phyloP scores from a whole-genome alignment of 2,797 vertebrate genomes.

The Botia kubotai region DNA sequence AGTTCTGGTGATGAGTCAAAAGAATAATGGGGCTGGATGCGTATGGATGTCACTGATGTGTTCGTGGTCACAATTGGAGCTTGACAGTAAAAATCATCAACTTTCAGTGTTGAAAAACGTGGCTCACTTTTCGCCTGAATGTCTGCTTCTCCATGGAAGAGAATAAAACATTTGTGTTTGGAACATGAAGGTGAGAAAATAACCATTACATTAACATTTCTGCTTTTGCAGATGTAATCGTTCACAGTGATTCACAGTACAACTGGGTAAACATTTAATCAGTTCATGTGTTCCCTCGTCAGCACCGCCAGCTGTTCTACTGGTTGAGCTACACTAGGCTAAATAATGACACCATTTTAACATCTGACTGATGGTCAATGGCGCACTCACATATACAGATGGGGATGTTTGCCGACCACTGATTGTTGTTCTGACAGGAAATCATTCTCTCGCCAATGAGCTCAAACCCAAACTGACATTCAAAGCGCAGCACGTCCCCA shows the following conservation, averaged over 20 bases:
- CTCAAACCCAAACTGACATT: conserved; percentile 99
- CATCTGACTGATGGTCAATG: not conserved
- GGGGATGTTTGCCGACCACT: conserved; percentile 99
- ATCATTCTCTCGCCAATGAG: conserved; percentile 97
- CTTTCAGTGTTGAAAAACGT: not conserved
- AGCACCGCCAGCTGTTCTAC: not conserved
- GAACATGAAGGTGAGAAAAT: not conserved
- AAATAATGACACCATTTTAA: not conserved
- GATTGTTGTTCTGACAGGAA: conserved; percentile 99
- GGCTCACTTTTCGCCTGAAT: not conserved
- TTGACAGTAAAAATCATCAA: not conserved
- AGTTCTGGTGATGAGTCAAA: no score
- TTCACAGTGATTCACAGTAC: not conserved
- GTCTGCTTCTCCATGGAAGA: not conserved
- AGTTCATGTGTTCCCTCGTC: not conserved
- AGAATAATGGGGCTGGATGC: no score
- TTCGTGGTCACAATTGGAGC: not conserved
- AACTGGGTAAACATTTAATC: conserved; percentile 3
- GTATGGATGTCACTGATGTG: no score
- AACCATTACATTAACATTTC: not conserved
- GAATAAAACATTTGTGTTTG: not conserved
- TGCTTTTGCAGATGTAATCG: not conserved
- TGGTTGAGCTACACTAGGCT: not conserved
- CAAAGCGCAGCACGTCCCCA: conserved; percentile 92
- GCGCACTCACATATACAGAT: conserved; percentile 97